Evolutionary conservation across 2,113 vertebrate species (phyloP).

Genomic region (Oreocharis arfaki): DNA sequence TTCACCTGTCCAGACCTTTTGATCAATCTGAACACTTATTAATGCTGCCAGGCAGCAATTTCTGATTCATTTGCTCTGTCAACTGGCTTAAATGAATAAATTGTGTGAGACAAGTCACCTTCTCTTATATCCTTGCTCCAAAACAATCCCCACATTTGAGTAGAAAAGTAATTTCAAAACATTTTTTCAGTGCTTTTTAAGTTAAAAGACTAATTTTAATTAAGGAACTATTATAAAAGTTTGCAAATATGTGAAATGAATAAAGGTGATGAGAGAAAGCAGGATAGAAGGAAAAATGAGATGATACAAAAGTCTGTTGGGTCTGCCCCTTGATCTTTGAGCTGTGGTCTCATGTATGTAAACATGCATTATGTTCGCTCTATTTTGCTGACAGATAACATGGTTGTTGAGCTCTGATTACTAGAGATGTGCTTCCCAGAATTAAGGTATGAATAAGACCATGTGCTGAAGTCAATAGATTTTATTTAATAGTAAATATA

Average conservation of each 20-base stretch:
- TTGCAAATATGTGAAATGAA: not conserved
- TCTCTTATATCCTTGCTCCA: not conserved
- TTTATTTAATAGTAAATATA: not conserved
- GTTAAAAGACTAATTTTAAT: not conserved
- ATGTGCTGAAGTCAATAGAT: not conserved
- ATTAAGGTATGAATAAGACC: not conserved
- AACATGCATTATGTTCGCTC: not conserved
- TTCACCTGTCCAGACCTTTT: not conserved
- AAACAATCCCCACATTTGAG: not conserved
- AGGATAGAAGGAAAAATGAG: not conserved
- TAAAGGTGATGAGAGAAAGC: not conserved
- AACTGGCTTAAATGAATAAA: not conserved
- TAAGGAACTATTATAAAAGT: not conserved
- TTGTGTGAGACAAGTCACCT: not conserved
- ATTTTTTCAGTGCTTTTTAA: not conserved
- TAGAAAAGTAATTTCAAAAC: not conserved
- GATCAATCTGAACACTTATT: not conserved
- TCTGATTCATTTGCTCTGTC: not conserved
- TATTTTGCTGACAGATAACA: not conserved
- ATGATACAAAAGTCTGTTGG: fast-evolving
- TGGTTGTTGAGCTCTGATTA: not conserved
- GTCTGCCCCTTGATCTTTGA: not conserved
- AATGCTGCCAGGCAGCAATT: not conserved
- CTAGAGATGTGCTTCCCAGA: not conserved
- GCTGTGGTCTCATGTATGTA: not conserved